Conservation (phyloP, 2,797 vertebrate genomes). For the Tokudaia muenninki region DNA sequence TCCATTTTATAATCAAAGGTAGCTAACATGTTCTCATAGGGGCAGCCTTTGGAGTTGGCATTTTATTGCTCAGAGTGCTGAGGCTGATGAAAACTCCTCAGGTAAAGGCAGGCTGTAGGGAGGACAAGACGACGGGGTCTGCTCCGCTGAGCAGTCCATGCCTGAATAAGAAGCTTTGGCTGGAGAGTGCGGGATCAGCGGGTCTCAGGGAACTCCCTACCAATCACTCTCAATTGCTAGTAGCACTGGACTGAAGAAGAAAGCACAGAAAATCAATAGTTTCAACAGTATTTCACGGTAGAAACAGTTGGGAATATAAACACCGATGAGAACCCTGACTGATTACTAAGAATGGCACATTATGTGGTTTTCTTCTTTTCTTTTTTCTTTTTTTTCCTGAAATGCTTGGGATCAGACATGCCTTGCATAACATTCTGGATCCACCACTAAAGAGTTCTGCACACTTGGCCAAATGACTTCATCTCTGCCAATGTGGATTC, state of each 20-base stretch:
- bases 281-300: not conserved
- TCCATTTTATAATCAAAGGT: not conserved
- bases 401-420: not conserved
- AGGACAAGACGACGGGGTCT: not conserved
- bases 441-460: not conserved
- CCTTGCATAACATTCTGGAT: slow-evolving; percentile 32
- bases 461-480: not conserved
- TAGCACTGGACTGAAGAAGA: slow-evolving; percentile 54
- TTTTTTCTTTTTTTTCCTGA: not conserved
- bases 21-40: not conserved
- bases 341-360: slow-evolving; percentile 16
- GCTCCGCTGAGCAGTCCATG: fast-evolving
- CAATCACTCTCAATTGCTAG: slow-evolving; percentile 39
- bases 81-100: slow-evolving; percentile 6
- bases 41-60: slow-evolving; percentile 20
- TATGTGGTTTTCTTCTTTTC: not conserved
- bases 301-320: slow-evolving; percentile 48
- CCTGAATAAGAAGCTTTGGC: not conserved
- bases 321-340: slow-evolving; percentile 21
- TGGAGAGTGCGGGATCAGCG: not conserved
- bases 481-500: not conserved
- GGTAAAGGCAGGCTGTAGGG: slow-evolving; percentile 2
- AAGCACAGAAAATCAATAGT: not conserved
- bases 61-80: not conserved
- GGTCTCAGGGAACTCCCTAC: slow-evolving; percentile 33